phyloP scores from a whole-genome alignment of 2,797 vertebrate genomes.

The Arctocebus calabarensis region DNA sequence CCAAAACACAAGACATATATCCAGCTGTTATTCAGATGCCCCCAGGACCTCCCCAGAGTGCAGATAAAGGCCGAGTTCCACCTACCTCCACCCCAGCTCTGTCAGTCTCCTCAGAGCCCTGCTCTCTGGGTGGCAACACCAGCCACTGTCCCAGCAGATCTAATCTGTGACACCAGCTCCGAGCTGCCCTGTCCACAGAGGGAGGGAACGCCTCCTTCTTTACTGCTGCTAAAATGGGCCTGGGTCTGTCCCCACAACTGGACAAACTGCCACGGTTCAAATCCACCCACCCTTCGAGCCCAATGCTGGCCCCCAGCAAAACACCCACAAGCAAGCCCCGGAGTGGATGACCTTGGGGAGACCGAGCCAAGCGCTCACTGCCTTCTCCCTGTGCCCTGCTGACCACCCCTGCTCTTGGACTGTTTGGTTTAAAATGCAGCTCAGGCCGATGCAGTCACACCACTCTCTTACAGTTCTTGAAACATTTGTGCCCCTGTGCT shows the following conservation, averaged over 20 bases:
- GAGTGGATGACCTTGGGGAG: accelerated
- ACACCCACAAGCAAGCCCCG: too few relatives aligned
- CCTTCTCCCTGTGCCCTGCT: background rate
- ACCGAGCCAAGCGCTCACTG: background rate
- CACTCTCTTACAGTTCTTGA: background rate
- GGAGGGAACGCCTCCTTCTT: background rate
- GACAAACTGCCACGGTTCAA: background rate
- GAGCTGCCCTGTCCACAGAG: background rate
- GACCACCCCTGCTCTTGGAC: background rate
- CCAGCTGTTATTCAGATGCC: background rate
- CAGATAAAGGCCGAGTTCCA: too few relatives aligned
- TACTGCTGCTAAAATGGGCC: background rate
- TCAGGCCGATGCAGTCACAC: background rate
- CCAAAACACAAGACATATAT: background rate
- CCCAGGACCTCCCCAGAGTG: background rate
- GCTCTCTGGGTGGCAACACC: background rate
- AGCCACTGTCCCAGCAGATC: accelerated
- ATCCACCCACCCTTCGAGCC: background rate
- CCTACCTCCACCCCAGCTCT: too few relatives aligned
- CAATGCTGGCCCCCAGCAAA: background rate
- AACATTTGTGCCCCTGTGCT: accelerated
- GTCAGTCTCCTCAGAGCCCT: too few relatives aligned
- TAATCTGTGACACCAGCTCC: background rate
- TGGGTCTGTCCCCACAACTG: background rate
- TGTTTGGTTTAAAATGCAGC: background rate